Base-by-base conservation (phyloP, 1,140 invertebrate species). In the Chrysomallon squamiferum region DNA sequence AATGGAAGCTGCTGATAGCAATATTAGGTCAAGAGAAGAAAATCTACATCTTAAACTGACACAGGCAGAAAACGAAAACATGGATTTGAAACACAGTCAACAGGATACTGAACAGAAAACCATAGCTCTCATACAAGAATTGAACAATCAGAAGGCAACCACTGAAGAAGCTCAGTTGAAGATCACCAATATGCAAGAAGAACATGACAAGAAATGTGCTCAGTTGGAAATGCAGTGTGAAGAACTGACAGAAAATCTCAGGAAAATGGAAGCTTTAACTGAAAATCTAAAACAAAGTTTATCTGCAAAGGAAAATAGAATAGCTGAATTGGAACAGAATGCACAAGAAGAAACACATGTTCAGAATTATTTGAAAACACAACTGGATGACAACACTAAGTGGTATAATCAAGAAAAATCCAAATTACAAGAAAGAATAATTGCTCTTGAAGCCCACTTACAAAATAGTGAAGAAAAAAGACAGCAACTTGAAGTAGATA, bases 281-380 rank as follows among this genome's bases (percentile, higher is more conserved):
- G n/a, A 49, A 20, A 52, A 56, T 20, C 45, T 63, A 2, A 22
- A 38, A 49, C n/a, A 54, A 27, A 25, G 30, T 20, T 18, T 52
- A 18, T 50, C 47, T 5, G 22, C 15, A 15, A 35, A 54, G 29
- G 58, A 67, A 41, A 35, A 33, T 9, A 49, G 25, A 18, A 7
- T 59, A 5, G 29, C 54, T 20, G 65, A 61, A 3, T 15, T 67
- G 7, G 62, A 60, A 43, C 64, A 73, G 35, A 62, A 59, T 33
- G 30, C 32, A 2, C 52, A 38, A 20, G 27, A 59, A n/a, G 61
- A 69, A 35, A 20, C 32, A 47, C 33, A 63, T n/a, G 59, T 56
- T 30, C 22, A 59, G 33, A 47, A 35, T 50, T 60, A 72, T n/a
- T 56, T 57, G 4, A 63, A 32, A 47, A 59, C 58, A 32, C 59